A percentile compares a stretch with the other conserved stretches of the same genome.
phyloP scores from a whole-genome alignment of 2,113 vertebrate species.

The Callocephalon fimbriatum region DNA sequence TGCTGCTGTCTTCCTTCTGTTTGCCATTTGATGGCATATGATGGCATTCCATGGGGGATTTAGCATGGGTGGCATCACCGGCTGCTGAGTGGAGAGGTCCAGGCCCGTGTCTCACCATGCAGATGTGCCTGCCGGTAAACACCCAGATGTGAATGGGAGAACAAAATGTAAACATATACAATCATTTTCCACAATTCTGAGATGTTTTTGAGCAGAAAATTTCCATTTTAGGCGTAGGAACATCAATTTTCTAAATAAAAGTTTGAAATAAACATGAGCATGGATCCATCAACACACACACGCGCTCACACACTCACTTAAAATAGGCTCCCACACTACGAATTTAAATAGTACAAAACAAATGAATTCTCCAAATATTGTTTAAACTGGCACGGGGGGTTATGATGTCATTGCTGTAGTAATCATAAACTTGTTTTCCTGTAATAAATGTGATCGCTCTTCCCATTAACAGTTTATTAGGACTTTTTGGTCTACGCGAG shows the following conservation, averaged over 20 bases:
- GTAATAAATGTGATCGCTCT: slow-evolving; percentile 56
- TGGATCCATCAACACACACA: neutral
- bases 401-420: slow-evolving; percentile 62
- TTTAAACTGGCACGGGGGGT: slow-evolving; percentile 62
- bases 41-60: neutral
- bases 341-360: slow-evolving; percentile 69
- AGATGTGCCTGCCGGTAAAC: neutral
- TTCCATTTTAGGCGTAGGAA: slow-evolving; percentile 63
- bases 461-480: slow-evolving; percentile 49
- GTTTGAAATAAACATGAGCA: slow-evolving; percentile 57
- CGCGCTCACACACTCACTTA: neutral
- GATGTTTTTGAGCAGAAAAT: slow-evolving; percentile 37
- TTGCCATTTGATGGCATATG: neutral
- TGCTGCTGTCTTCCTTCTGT: neutral
- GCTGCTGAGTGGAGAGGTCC: neutral
- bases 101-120: accelerated
- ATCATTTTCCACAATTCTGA: slow-evolving; percentile 14
- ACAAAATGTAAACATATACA: slow-evolving; percentile 5
- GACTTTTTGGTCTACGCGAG: neutral
- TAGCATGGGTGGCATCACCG: neutral
- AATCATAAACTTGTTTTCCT: slow-evolving; percentile 67
- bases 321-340: slow-evolving; percentile 65
- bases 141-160: neutral
- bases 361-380: slow-evolving; percentile 70
- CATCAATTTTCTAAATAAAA: slow-evolving; percentile 69